These are phyloP conservation scores for Misgurnus mizolepis DNA, from an alignment of 2,113 vertebrate genomes.

Conservation along the genomic window DNA sequence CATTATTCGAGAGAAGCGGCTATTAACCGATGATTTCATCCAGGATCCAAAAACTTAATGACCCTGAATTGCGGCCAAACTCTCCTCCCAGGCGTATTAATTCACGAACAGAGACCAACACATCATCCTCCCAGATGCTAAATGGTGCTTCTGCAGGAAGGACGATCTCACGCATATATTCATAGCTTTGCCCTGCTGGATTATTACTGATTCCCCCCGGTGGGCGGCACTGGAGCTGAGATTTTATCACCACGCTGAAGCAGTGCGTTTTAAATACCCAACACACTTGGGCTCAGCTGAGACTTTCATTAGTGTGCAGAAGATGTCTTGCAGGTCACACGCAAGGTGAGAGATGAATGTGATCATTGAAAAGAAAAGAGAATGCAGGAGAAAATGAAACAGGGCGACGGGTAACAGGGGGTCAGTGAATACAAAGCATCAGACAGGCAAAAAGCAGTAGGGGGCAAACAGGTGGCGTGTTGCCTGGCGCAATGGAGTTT, in stretches of 20 bases:
- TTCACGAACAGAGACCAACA: slow-evolving; percentile 7
- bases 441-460: not conserved
- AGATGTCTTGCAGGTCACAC: slow-evolving; percentile 14
- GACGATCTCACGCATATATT: slow-evolving; percentile 29
- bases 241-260: slow-evolving; percentile 25
- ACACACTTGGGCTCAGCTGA: slow-evolving; percentile 21
- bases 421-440: not conserved
- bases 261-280: slow-evolving; percentile 12
- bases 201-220: slow-evolving; percentile 22
- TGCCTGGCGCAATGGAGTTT: not conserved
- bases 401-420: slow-evolving; percentile 21
- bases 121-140: slow-evolving; percentile 28
- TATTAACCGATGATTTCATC: slow-evolving; percentile 4
- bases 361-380: not conserved
- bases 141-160: slow-evolving; percentile 31
- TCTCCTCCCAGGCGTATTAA: slow-evolving; percentile 10
- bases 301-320: slow-evolving; percentile 24
- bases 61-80: slow-evolving; percentile 18
- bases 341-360: slow-evolving; percentile 21
- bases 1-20: not conserved
- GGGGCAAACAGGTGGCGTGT: not conserved
- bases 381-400: not conserved
- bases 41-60: slow-evolving; percentile 24
- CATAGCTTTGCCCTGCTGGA: slow-evolving; percentile 11
- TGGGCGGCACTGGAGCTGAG: slow-evolving; percentile 20